Percentiles rank a stretch among this genome's conserved stretches.
Conservation (phyloP, 1,140 invertebrate genomes). For the Listronotus bonariensis region DNA sequence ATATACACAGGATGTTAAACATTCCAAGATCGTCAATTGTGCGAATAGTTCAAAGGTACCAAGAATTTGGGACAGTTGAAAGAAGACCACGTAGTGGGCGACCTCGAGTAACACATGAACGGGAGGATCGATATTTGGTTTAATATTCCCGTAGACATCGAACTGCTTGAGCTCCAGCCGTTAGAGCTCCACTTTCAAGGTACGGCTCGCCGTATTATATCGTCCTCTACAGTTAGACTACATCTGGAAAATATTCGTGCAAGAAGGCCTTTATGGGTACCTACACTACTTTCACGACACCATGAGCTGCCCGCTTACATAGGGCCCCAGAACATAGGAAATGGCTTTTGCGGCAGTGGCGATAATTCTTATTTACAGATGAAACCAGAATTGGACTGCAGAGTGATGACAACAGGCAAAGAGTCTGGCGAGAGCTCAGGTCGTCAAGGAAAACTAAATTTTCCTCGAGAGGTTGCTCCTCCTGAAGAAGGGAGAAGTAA, state of each 20-base stretch:
- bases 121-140: conserved; percentile 19
- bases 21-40: conserved; percentile 16
- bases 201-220: conserved; percentile 4
- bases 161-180: conserved; percentile 16
- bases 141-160: conserved; percentile 17
- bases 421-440: conserved; percentile 18
- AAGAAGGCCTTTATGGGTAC: conserved; percentile 9
- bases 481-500: conserved; percentile 54
- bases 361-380: conserved; percentile 20
- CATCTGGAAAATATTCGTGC: conserved; percentile 9
- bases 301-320: conserved; percentile 1
- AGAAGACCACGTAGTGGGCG: conserved; percentile 12
- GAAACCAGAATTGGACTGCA: conserved; percentile 19
- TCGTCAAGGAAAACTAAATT: not conserved
- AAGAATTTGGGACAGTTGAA: conserved; percentile 14
- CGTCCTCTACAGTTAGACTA: not conserved
- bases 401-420: conserved; percentile 3
- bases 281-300: conserved; percentile 13
- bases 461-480: conserved; percentile 46
- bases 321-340: conserved; percentile 8
- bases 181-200: conserved; percentile 7
- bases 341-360: conserved; percentile 22
- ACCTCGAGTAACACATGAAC: not conserved
- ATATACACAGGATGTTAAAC: conserved; percentile 1
- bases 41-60: conserved; percentile 2